These are phyloP conservation scores for Myanophis thanlyinensis DNA, from an alignment of 2,113 vertebrate genomes.

Conservation along the genomic window DNA sequence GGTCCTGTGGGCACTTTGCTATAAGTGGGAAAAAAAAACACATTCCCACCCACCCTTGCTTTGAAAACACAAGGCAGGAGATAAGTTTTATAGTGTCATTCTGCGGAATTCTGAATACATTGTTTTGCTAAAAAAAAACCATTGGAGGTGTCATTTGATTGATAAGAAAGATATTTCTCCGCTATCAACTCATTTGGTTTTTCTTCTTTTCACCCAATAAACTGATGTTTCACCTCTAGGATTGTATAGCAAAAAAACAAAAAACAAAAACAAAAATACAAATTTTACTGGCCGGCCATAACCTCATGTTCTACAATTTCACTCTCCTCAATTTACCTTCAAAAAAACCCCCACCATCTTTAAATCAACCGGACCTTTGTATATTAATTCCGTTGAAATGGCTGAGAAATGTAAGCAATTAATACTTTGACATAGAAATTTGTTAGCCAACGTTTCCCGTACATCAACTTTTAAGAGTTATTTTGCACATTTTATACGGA, in stretches of 20 bases:
- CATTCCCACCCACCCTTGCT: background rate
- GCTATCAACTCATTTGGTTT: background rate
- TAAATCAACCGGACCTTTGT: background rate
- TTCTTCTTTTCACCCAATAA: background rate
- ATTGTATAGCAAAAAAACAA: background rate
- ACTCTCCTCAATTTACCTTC: background rate
- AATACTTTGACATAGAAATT: background rate
- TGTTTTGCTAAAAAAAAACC: background rate
- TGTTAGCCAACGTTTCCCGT: background rate
- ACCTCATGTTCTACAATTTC: background rate
- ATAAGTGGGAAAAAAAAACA: background rate
- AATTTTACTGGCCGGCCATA: background rate
- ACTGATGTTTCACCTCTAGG: background rate
- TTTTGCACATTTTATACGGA: background rate
- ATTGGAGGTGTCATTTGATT: background rate
- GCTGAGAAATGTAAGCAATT: background rate
- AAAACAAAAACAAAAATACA: no score
- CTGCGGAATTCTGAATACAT: background rate
- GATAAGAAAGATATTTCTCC: background rate
- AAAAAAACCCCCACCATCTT: background rate
- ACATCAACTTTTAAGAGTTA: background rate
- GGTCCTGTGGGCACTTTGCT: background rate
- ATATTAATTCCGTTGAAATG: background rate
- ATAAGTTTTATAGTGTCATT: background rate
- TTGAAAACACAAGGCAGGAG: background rate